Conservation (phyloP, 2,888 invertebrate species). For the Dione vanillae region DNA sequence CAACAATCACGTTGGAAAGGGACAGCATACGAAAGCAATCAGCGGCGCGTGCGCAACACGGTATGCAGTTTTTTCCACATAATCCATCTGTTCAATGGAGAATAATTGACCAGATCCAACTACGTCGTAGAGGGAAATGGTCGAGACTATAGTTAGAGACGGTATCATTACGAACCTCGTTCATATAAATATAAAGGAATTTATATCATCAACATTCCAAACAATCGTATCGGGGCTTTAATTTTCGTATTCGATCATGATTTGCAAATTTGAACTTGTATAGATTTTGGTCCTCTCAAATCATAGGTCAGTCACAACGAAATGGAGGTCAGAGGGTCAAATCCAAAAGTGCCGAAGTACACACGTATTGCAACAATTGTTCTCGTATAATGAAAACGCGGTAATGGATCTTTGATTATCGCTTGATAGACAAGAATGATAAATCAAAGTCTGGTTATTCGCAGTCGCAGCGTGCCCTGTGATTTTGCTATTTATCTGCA, state of each 20-base stretch:
- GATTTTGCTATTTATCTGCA: conserved; percentile 53
- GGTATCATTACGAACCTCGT: conserved; percentile 55
- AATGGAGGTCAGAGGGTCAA: conserved; percentile 56
- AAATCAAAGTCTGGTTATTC: conserved; percentile 59
- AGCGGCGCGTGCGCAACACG: conserved; percentile 51
- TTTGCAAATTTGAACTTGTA: conserved; percentile 47
- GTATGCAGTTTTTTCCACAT: conserved; percentile 71
- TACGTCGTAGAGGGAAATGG: conserved; percentile 60
- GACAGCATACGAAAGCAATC: conserved; percentile 46
- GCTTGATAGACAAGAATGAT: conserved; percentile 69
- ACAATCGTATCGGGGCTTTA: conserved; percentile 29
- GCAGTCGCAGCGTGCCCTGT: conserved; percentile 35
- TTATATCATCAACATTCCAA: conserved; percentile 46
- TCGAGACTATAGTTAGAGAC: conserved; percentile 50
- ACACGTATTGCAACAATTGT: conserved; percentile 62
- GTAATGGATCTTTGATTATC: conserved; percentile 70
- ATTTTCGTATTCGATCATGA: conserved; percentile 46
- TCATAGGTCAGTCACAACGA: conserved; percentile 33
- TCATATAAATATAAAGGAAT: conserved; percentile 45
- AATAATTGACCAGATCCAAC: conserved; percentile 57
- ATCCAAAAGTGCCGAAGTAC: conserved; percentile 53
- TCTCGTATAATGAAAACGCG: conserved; percentile 62
- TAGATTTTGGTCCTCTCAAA: conserved; percentile 37
- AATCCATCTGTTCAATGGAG: conserved; percentile 61
- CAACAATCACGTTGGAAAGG: conserved; percentile 36